phyloP scores from a whole-genome alignment of 2,888 invertebrate species.

The Amiota communis region DNA sequence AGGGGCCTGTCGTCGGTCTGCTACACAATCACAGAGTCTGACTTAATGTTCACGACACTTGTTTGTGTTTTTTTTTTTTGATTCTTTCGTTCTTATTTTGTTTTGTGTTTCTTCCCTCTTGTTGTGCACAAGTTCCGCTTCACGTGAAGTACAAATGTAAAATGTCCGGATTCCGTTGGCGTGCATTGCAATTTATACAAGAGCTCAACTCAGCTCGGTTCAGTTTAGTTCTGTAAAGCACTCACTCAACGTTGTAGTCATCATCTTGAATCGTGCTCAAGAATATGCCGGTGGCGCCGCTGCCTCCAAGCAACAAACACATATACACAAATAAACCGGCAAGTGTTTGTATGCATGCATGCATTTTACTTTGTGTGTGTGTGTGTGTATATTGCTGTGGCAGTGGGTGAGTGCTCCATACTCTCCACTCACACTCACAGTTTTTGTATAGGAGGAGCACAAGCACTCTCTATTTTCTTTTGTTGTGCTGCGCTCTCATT shows the following conservation, averaged over 20 bases:
- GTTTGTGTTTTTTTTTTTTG: slow-evolving; percentile 31
- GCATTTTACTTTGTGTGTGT: not conserved
- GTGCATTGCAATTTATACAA: slow-evolving; percentile 59
- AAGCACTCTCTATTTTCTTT: slow-evolving; percentile 18
- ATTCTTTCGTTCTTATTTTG: slow-evolving; percentile 18
- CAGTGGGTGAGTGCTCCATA: slow-evolving; percentile 49
- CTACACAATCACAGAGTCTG: slow-evolving; percentile 23
- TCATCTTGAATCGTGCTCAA: slow-evolving; percentile 17
- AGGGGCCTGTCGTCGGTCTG: slow-evolving; percentile 29
- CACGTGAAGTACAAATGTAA: slow-evolving; percentile 47
- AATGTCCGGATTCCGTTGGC: slow-evolving; percentile 51
- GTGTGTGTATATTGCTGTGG: slow-evolving; percentile 8
- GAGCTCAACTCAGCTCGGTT: slow-evolving; percentile 27
- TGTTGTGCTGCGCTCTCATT: not conserved
- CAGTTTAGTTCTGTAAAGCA: not conserved
- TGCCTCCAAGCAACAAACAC: not conserved
- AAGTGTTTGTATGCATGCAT: too few species aligned
- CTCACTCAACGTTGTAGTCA: slow-evolving; percentile 10
- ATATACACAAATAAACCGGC: too few species aligned
- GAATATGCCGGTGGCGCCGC: slow-evolving; percentile 8
- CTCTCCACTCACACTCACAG: slow-evolving; percentile 45
- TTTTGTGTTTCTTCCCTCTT: slow-evolving; percentile 38
- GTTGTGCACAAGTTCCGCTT: slow-evolving; percentile 45
- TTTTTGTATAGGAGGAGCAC: slow-evolving; percentile 16
- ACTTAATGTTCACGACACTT: slow-evolving; percentile 26